Base-by-base conservation (phyloP, 2,797 vertebrate genomes). In the Tinamus major region DNA sequence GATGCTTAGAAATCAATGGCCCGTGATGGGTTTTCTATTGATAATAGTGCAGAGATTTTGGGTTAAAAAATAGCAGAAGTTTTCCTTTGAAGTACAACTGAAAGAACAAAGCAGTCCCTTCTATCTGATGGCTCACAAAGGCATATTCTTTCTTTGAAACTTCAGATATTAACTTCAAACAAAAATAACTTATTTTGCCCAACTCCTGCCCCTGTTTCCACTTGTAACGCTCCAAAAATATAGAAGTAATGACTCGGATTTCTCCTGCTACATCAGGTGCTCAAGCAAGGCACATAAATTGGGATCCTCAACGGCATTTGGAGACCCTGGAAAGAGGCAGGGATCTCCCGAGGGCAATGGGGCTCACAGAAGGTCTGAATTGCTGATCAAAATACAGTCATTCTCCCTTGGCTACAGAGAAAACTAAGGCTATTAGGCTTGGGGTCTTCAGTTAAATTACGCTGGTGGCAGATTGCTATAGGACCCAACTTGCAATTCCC, bases 161-260 rank as follows among this genome's bases (percentile, higher is more conserved):
- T 84, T 75, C 78, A 74, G 58, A 83, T 56, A 80, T 70, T 16
- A 90, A 21, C 26, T 89, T 88, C 77, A 87, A 92, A 85, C 78
- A 67, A 37, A 84, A 74, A 35, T 67, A 33, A 75, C 39, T 37
- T 81, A 61, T 63, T 77, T 56, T 78, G 67, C 48, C 82, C 61
- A 59, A 51, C 55, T 78, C 65, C 69, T 68, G 24, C 71, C 72
- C 67, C 71, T 71, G 46, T 53, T 78, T 49, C 20, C 44, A 49
- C 44, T 39, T 86, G 48, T 37, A 80, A 85, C 3, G 24, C 59
- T 71, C 16, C 27, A 31, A 89, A 93, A 59, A 59, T 37, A 82
- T 23, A 49, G 41, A 87, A 72, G 13, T 41, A 62, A 79, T 27
- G 62, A 83, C 14, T 44, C 14, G 41, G 21, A 59, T 39, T 81